These are phyloP conservation scores for Triops longicaudatus DNA, from an alignment of 1,140 invertebrate genomes.

Conservation along the genomic window DNA sequence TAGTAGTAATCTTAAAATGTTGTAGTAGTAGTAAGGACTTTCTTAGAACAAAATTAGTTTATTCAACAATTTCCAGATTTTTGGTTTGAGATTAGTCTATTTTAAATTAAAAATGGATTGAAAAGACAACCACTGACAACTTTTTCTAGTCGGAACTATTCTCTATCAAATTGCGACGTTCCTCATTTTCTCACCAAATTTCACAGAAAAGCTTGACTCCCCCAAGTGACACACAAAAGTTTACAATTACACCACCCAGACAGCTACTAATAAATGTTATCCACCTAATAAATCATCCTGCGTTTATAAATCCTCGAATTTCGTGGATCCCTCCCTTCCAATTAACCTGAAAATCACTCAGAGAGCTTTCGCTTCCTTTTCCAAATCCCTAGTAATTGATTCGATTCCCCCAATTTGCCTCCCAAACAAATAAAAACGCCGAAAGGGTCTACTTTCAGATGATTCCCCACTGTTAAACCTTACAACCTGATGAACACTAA, in stretches of 20 bases:
- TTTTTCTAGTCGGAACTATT: background rate
- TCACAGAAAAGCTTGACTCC: background rate
- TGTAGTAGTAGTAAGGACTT: too few relatives aligned
- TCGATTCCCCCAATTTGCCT: background rate
- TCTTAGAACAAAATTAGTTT: too few relatives aligned
- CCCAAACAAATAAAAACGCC: conserved; percentile 11
- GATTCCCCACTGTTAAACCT: background rate
- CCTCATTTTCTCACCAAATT: background rate
- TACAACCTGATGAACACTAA: background rate
- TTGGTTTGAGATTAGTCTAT: too few relatives aligned
- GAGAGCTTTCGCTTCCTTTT: background rate
- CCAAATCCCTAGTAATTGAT: background rate
- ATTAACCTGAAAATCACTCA: conserved; percentile 8
- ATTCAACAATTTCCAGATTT: too few relatives aligned
- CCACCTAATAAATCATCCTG: background rate
- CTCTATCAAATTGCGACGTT: background rate
- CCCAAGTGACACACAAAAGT: conserved; percentile 1
- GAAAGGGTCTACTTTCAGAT: background rate
- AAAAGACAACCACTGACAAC: background rate
- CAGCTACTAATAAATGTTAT: background rate
- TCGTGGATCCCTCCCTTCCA: background rate
- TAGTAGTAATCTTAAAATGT: too few relatives aligned
- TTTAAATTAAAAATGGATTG: too few relatives aligned
- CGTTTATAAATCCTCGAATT: background rate
- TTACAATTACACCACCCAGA: conserved; percentile 4